Evolutionary conservation across 37 sponge, comb jelly and placozoan genomes (phyloP).

Genomic region (Haliclona indistincta): DNA sequence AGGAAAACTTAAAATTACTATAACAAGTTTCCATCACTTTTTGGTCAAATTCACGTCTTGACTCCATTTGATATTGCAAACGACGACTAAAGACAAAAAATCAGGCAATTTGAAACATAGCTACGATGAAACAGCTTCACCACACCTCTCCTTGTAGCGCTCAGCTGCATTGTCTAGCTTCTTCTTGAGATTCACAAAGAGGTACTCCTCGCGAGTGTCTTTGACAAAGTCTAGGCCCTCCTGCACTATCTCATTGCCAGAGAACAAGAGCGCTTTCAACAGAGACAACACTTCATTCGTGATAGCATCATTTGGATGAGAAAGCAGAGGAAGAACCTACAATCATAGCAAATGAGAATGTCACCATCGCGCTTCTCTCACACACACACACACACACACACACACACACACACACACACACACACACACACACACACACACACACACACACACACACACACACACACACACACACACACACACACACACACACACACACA

Average conservation of each 20-base stretch:
- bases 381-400: constrained; percentile 52
- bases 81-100: no score
- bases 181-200: constrained; percentile 54
- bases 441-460: constrained; percentile 49
- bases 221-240: constrained; percentile 16
- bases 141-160: constrained; percentile 6
- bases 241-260: constrained; percentile 63
- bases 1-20: no score
- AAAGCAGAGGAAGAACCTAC: constrained; percentile 64
- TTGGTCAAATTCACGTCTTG: no score
- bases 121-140: no score
- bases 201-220: constrained; percentile 57
- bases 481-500: constrained; percentile 18
- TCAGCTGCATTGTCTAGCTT: constrained; percentile 19
- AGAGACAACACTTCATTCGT: constrained; percentile 64
- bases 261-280: constrained; percentile 51
- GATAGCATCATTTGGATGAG: constrained; percentile 57
- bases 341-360: neutral
- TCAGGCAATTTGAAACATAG: no score
- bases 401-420: constrained; percentile 53
- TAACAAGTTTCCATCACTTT: no score
- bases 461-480: constrained; percentile 18
- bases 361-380: neutral
- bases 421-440: constrained; percentile 43
- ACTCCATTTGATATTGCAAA: no score